phyloP scores from a whole-genome alignment of 2,113 vertebrate species.

The Alces alces region DNA sequence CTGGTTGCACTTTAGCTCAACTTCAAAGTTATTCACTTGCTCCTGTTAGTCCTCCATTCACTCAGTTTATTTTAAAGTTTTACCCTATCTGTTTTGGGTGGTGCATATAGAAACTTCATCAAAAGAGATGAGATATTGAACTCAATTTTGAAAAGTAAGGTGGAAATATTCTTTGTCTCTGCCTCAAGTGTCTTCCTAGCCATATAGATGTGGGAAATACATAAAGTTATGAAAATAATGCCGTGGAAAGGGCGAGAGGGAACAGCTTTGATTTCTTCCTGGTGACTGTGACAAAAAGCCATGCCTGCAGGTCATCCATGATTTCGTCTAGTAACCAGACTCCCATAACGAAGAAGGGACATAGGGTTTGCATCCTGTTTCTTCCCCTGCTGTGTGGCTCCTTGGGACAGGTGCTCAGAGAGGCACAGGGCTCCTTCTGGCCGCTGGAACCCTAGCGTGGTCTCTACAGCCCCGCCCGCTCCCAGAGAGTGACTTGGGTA shows the following conservation, averaged over 20 bases:
- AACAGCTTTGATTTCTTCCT: background rate
- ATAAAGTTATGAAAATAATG: background rate
- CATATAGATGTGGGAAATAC: background rate
- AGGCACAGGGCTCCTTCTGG: background rate
- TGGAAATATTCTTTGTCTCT: background rate
- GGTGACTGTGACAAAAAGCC: background rate
- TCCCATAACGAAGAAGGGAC: background rate
- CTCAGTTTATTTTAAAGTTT: background rate
- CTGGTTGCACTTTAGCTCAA: background rate
- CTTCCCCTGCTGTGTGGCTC: background rate
- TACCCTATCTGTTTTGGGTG: background rate
- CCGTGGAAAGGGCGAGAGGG: background rate
- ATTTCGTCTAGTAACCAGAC: background rate
- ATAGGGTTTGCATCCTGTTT: background rate
- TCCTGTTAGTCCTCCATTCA: background rate
- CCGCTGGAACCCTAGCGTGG: background rate
- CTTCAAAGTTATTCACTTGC: background rate
- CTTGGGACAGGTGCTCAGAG: background rate
- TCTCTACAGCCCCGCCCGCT: background rate
- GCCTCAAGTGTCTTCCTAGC: background rate
- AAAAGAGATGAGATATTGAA: background rate
- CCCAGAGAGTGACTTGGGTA: background rate
- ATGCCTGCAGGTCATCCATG: background rate
- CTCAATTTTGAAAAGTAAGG: background rate
- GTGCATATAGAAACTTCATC: background rate